These are phyloP conservation scores for Crax fasciolata DNA, from an alignment of 2,797 vertebrate genomes.

Conservation along the genomic window DNA sequence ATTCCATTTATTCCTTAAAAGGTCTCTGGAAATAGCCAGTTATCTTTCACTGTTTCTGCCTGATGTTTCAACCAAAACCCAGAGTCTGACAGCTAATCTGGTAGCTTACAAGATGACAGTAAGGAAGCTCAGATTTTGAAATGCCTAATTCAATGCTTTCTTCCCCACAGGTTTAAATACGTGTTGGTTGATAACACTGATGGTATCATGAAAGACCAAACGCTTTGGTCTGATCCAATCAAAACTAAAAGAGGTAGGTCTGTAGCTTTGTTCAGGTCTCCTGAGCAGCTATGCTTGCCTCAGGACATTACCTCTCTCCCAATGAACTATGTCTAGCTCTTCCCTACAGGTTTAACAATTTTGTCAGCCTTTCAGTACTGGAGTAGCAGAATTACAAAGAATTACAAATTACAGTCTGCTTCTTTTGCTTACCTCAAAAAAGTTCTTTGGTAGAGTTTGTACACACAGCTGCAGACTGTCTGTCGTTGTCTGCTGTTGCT, in stretches of 20 bases:
- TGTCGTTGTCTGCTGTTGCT: not conserved
- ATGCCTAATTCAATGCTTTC: not conserved
- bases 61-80: not conserved
- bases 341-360: not conserved
- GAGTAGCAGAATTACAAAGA: not conserved
- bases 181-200: constrained; percentile 61
- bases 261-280: not conserved
- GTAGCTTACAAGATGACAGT: not conserved
- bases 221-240: constrained; percentile 80
- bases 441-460: not conserved
- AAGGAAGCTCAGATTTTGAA: not conserved
- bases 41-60: not conserved
- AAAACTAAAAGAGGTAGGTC: constrained; percentile 74
- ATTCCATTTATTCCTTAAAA: not conserved
- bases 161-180: constrained; percentile 78
- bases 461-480: accelerated
- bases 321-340: not conserved
- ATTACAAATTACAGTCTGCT: not conserved
- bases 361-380: not conserved
- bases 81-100: not conserved
- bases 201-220: constrained; percentile 56
- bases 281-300: not conserved
- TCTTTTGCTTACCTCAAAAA: not conserved
- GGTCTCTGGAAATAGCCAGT: not conserved
- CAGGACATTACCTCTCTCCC: not conserved